Evolutionary conservation across 2,888 invertebrate species (phyloP).

Genomic region (Heteromurus nitidus): DNA sequence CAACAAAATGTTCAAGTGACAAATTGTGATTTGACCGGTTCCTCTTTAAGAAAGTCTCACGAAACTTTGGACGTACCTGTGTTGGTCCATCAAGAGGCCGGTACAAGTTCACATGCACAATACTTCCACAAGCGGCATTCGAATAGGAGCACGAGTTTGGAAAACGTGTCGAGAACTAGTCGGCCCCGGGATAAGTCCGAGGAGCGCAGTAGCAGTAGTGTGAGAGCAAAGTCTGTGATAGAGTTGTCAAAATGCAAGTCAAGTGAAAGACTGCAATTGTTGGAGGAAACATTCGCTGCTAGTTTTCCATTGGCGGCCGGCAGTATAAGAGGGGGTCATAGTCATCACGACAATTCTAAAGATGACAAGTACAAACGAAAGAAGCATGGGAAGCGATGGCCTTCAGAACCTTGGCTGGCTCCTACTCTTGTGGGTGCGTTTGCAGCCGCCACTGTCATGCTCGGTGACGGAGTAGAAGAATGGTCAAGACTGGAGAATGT

Average conservation of each 20-base stretch:
- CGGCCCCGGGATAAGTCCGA: constrained; percentile 29
- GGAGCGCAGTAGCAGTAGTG: constrained; percentile 29
- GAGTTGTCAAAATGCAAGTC: constrained; percentile 26
- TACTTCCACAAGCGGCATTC: background rate
- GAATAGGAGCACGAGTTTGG: constrained; percentile 46
- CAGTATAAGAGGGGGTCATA: background rate
- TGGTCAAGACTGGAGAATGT: constrained; percentile 33
- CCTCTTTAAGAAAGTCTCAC: constrained; percentile 7
- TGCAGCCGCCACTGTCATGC: constrained; percentile 32
- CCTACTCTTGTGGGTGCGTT: constrained; percentile 45
- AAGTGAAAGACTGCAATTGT: constrained; percentile 28
- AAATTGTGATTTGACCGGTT: constrained; percentile 60
- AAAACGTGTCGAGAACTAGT: constrained; percentile 28
- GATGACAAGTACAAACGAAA: background rate
- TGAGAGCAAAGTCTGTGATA: constrained; percentile 51
- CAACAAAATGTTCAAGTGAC: constrained; percentile 45
- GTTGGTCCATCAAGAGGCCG: background rate
- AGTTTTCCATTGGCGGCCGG: background rate
- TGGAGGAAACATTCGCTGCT: constrained; percentile 4
- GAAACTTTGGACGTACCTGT: constrained; percentile 9
- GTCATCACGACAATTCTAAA: too few relatives aligned
- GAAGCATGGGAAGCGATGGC: constrained; percentile 26
- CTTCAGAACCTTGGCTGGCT: constrained; percentile 53
- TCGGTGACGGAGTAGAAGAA: constrained; percentile 29
- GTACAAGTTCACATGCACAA: too few relatives aligned